Evolutionary conservation across 2,797 vertebrate species (phyloP).

Genomic region (Phrynocephalus guinanensis): DNA sequence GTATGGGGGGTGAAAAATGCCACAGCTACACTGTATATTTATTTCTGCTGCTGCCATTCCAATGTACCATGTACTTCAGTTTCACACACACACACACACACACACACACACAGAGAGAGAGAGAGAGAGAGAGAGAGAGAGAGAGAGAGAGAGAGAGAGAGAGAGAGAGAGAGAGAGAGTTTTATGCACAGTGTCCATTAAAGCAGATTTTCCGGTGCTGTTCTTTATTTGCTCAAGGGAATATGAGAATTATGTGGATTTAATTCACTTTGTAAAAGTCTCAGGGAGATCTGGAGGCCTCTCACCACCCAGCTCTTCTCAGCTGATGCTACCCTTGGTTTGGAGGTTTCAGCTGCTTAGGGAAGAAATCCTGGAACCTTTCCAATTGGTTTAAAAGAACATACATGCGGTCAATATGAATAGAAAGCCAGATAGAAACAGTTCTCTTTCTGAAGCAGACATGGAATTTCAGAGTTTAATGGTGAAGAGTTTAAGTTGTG

Average conservation of each 20-base stretch:
- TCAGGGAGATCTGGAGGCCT: not conserved
- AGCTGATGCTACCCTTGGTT: not conserved
- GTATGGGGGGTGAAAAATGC: not conserved
- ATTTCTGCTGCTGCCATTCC: not conserved
- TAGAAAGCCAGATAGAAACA: not conserved
- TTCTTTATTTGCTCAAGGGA: conserved; percentile 48
- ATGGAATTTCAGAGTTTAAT: not conserved
- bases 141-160: no score
- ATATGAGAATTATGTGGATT: conserved; percentile 48
- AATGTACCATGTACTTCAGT: not conserved
- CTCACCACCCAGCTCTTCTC: not conserved
- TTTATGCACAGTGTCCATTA: not conserved
- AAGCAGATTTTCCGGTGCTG: not conserved
- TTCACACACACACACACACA: not conserved
- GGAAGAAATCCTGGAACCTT: not conserved
- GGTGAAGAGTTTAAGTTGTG: not conserved
- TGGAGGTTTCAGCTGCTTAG: not conserved
- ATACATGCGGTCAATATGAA: not conserved
- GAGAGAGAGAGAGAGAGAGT: no score
- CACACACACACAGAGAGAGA: no score
- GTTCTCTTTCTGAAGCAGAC: not conserved
- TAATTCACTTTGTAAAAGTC: not conserved
- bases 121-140: no score
- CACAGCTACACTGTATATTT: not conserved
- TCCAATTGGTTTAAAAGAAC: not conserved